These are phyloP conservation scores for Brachionus asplanchnoidis DNA, from an alignment of 1,140 invertebrate species.

Conservation along the genomic window DNA sequence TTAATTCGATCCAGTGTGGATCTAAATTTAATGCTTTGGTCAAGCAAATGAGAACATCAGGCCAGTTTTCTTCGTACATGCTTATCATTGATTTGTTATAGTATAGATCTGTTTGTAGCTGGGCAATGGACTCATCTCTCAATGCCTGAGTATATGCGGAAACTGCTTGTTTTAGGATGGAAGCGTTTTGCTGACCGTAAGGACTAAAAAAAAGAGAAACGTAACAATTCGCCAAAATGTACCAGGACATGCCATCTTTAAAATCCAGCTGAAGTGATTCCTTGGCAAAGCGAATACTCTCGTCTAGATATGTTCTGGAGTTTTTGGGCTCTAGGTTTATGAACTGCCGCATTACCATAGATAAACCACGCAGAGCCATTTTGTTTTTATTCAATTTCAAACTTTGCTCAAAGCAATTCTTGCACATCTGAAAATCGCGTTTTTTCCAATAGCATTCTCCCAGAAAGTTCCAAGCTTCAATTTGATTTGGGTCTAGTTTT, in stretches of 20 bases:
- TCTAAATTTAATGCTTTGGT: conserved; percentile 65
- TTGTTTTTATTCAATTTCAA: conserved; percentile 67
- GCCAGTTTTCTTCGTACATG: conserved; percentile 67
- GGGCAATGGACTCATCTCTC: conserved; percentile 69
- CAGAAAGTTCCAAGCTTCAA: conserved; percentile 81
- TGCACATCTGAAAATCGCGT: conserved; percentile 71
- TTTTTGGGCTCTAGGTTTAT: conserved; percentile 46
- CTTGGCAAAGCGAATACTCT: conserved; percentile 72
- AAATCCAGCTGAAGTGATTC: conserved; percentile 75
- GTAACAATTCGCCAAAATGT: conserved; percentile 76
- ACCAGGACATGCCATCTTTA: conserved; percentile 77
- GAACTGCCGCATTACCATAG: conserved; percentile 74
- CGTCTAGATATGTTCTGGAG: conserved; percentile 64
- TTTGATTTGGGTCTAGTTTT: conserved; percentile 73
- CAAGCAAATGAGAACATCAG: conserved; percentile 67
- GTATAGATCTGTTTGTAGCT: conserved; percentile 72
- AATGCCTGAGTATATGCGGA: conserved; percentile 76
- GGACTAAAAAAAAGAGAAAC: conserved; percentile 70
- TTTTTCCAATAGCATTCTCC: conserved; percentile 85
- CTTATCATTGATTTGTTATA: conserved; percentile 77
- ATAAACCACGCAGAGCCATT: conserved; percentile 72
- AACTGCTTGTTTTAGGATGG: conserved; percentile 68
- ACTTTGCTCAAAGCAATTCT: conserved; percentile 67
- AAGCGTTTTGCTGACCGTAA: conserved; percentile 67
- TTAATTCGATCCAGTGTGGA: conserved; percentile 69